phyloP scores from a whole-genome alignment of 2,888 invertebrate genomes.

The Chirona hameri region DNA sequence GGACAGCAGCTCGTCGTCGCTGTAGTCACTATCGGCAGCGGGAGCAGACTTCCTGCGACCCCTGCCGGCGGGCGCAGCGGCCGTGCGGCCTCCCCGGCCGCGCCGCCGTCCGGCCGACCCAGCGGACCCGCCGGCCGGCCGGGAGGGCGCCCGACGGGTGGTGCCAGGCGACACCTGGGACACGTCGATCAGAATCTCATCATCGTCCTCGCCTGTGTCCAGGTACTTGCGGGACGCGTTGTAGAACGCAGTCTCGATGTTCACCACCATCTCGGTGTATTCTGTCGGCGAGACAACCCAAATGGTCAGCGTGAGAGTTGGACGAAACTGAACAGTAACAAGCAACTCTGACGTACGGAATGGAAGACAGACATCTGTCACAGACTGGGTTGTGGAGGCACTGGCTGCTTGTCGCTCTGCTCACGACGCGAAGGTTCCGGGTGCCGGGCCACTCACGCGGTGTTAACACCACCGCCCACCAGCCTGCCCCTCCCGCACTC shows the following conservation, averaged over 20 bases:
- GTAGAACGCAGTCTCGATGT: conserved; percentile 74
- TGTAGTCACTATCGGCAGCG: not conserved
- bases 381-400: too few species aligned
- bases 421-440: too few species aligned
- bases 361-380: too few species aligned
- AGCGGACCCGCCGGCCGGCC: not conserved
- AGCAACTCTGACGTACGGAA: too few species aligned
- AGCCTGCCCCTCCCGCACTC: not conserved
- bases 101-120: not conserved
- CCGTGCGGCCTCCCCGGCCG: not conserved
- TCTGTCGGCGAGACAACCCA: conserved; percentile 54
- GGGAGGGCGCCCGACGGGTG: not conserved
- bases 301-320: too few species aligned
- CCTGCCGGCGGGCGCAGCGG: not conserved
- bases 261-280: conserved; percentile 83
- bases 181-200: conserved; percentile 51
- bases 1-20: conserved; percentile 25
- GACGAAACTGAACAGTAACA: too few species aligned
- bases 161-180: conserved; percentile 26
- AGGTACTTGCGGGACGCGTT: conserved; percentile 77
- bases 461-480: too few species aligned
- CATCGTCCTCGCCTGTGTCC: conserved; percentile 73
- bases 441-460: too few species aligned
- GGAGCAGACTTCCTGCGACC: not conserved
- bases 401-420: too few species aligned